A percentile compares a stretch with the other conserved stretches of the same genome.
phyloP scores from a whole-genome alignment of 2,888 invertebrate genomes.

The Dasysyrphus tricinctus region DNA sequence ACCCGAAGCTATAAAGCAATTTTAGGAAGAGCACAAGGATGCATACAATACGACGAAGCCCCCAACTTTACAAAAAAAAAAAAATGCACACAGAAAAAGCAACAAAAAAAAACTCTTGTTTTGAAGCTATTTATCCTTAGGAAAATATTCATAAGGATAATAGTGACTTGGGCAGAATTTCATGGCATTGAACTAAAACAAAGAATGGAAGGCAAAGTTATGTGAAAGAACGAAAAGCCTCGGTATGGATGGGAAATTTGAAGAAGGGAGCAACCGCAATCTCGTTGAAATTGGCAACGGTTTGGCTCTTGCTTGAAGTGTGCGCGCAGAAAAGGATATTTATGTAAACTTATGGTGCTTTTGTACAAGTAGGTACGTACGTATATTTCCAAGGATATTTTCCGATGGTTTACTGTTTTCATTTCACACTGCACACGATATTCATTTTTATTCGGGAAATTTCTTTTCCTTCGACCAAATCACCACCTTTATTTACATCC shows the following conservation, averaged over 20 bases:
- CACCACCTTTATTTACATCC: constrained; percentile 30
- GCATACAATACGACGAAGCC: constrained; percentile 28
- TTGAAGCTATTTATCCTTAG: constrained; percentile 69
- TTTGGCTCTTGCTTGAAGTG: constrained; percentile 27
- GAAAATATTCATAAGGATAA: constrained; percentile 75
- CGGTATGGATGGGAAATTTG: constrained; percentile 11
- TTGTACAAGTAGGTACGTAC: no score
- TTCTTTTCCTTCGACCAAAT: constrained; percentile 28
- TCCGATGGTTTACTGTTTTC: constrained; percentile 45
- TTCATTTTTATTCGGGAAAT: constrained; percentile 29
- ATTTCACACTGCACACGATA: constrained; percentile 40
- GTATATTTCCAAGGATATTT: constrained; percentile 36
- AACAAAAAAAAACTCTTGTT: constrained; percentile 35
- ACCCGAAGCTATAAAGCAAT: constrained; percentile 73
- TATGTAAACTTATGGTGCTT: constrained; percentile 3
- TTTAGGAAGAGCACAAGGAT: constrained; percentile 66
- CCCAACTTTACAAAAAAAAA: not conserved
- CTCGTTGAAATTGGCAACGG: constrained; percentile 68
- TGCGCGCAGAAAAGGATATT: constrained; percentile 52
- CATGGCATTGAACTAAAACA: constrained; percentile 66
- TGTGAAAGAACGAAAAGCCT: constrained; percentile 7
- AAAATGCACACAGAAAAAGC: constrained; percentile 26
- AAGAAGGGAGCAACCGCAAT: constrained; percentile 55
- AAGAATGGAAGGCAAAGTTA: constrained; percentile 37
- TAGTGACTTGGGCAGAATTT: constrained; percentile 66